phyloP scores from a whole-genome alignment of 2,797 vertebrate species.

The Lophotriccus pileatus region DNA sequence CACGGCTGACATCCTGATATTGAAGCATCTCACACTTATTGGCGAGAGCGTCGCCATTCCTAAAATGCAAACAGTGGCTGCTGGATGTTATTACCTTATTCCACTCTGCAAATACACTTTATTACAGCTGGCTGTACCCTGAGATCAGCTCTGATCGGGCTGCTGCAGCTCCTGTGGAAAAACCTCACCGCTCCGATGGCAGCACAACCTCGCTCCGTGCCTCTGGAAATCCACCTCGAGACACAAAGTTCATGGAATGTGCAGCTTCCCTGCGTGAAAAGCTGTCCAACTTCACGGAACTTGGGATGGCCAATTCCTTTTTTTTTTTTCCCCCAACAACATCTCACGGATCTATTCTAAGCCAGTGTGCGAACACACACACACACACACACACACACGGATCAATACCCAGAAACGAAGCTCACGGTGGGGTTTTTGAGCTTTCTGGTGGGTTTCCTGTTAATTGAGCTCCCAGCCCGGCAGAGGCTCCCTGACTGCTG shows the following conservation, averaged over 20 bases:
- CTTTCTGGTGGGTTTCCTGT: conserved; percentile 75
- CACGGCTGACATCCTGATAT: neutral
- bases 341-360: neutral
- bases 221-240: neutral
- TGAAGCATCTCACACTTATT: accelerated
- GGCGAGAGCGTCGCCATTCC: neutral
- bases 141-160: neutral
- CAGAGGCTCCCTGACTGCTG: conserved; percentile 81
- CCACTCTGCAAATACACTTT: neutral
- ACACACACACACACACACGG: accelerated
- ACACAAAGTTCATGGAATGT: neutral
- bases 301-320: neutral
- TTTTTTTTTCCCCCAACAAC: neutral
- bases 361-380: neutral
- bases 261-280: neutral
- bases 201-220: neutral
- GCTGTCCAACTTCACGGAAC: neutral
- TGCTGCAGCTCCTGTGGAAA: neutral
- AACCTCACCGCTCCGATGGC: accelerated
- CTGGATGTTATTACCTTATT: neutral
- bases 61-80: neutral
- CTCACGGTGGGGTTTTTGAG: conserved; percentile 9
- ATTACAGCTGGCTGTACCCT: neutral
- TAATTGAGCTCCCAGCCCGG: conserved; percentile 89
- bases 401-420: neutral